Percentiles rank a stretch among this genome's conserved stretches.
These are phyloP conservation scores for Lasioglossum malachurum DNA, from an alignment of 2,888 invertebrate genomes.

Conservation along the genomic window DNA sequence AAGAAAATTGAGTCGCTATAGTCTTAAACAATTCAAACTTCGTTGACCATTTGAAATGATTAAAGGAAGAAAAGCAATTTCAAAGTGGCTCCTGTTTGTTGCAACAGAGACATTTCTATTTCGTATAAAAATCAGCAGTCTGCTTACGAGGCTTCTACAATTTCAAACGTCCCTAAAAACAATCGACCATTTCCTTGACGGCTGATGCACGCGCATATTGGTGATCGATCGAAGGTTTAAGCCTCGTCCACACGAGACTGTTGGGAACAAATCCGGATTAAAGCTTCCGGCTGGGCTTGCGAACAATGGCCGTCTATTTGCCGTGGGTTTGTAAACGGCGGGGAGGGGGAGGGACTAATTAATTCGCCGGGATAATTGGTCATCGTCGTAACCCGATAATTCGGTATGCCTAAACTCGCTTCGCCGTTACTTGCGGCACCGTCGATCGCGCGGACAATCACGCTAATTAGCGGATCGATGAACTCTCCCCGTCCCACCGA, in stretches of 20 bases:
- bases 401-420: conserved; percentile 26
- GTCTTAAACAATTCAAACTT: too few relatives aligned
- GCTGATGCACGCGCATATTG: background rate
- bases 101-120: too few relatives aligned
- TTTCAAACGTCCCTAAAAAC: too few relatives aligned
- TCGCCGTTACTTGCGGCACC: conserved; percentile 11
- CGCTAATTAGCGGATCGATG: conserved; percentile 48
- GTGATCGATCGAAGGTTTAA: background rate
- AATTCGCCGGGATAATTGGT: conserved; percentile 37
- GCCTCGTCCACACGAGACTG: background rate
- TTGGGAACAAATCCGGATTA: background rate
- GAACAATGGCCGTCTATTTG: conserved; percentile 31
- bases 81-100: too few relatives aligned
- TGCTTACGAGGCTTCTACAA: too few relatives aligned
- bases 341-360: conserved; percentile 14
- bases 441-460: conserved; percentile 42
- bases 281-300: background rate
- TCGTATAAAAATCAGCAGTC: too few relatives aligned
- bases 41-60: too few relatives aligned
- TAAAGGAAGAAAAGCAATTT: too few relatives aligned
- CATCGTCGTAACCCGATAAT: conserved; percentile 31
- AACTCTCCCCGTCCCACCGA: background rate
- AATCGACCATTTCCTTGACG: too few relatives aligned
- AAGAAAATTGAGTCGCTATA: too few relatives aligned
- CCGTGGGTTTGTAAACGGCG: conserved; percentile 11